Conservation (phyloP, 2,113 vertebrate genomes). For the Nibea albiflora region DNA sequence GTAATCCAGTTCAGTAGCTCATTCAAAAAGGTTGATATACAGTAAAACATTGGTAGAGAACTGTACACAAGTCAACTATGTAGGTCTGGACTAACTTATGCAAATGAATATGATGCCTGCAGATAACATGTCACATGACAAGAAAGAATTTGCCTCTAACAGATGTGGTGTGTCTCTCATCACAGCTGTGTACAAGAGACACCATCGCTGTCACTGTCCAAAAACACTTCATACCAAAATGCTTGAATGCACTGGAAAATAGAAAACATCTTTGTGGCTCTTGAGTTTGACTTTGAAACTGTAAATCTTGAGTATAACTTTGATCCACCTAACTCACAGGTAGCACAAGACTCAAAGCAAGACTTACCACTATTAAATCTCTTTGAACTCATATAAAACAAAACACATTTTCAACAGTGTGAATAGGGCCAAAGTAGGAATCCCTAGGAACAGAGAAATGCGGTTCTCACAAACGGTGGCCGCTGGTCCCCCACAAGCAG, state of each 20-base stretch:
- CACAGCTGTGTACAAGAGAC: background rate
- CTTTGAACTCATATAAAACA: conserved; percentile 51
- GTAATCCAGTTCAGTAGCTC: background rate
- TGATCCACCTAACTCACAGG: conserved; percentile 31
- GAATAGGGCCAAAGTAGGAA: conserved; percentile 44
- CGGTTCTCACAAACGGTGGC: conserved; percentile 68
- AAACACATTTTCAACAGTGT: conserved; percentile 52
- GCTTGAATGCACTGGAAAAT: background rate
- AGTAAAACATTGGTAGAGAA: background rate
- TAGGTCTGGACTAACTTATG: background rate
- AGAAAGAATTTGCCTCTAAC: background rate
- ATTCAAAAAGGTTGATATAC: background rate
- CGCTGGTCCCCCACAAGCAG: conserved; percentile 70
- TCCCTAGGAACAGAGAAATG: conserved; percentile 49
- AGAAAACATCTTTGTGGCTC: background rate
- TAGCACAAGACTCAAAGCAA: conserved; percentile 40
- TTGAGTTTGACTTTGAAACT: conserved; percentile 24
- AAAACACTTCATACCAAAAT: background rate
- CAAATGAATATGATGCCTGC: background rate
- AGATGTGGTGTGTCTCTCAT: background rate
- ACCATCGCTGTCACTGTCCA: background rate
- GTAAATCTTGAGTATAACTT: conserved; percentile 9
- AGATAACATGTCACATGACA: background rate
- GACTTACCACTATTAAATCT: conserved; percentile 34
- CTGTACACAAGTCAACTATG: background rate